Evolutionary conservation across 2,113 vertebrate genomes (phyloP), one percentile per base, ranked within the genome.

Genomic region (Thunnus thynnus): DNA sequence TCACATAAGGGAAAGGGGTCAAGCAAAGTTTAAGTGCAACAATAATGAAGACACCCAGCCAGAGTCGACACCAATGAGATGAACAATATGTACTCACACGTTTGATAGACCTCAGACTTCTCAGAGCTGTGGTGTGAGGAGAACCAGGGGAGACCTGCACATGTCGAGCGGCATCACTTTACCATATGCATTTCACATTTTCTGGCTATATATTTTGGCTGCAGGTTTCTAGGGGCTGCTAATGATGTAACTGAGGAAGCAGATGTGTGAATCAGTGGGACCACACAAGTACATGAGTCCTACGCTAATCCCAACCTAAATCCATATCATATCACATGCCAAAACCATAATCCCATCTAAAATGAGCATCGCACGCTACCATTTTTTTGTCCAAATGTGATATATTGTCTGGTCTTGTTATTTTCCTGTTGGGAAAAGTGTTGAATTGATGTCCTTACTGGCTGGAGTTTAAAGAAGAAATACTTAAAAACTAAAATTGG

Each of bases 211-310:
- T 61, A 62, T 56, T 20, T 18, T 71, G 70, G 62, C 66, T 30
- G 11, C 14, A 36, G 12, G 6, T 9, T 41, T 41, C 36, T 5
- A 41, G 46, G 62, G 30, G 17, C 22, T 14, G 25, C 36, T 68
- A 56, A 71, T 44, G 27, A 68, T 30, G 71, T 56, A 72, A 75
- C 47, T 57, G 56, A 66, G 60, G 78, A 50, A 74, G 61, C 82
- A 85, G 80, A 80, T 90, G 62, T 85, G 54, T 63, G 54, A 68
- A 27, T 55, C 48, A 78, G 4, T 66, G 32, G 12, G 58, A 83
- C 69, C 79, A 80, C 82, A 81, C 51, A 71, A 30, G 30, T 3
- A 0, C 47, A 60, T 1, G 36, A 51, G 44, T 52, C 18, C 54
- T 44, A 61, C 57, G 62, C 46, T 72, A 47, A 80, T 72, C 60